These are phyloP conservation scores for Hydriomena furcata DNA, from an alignment of 2,888 invertebrate genomes.

Conservation along the genomic window DNA sequence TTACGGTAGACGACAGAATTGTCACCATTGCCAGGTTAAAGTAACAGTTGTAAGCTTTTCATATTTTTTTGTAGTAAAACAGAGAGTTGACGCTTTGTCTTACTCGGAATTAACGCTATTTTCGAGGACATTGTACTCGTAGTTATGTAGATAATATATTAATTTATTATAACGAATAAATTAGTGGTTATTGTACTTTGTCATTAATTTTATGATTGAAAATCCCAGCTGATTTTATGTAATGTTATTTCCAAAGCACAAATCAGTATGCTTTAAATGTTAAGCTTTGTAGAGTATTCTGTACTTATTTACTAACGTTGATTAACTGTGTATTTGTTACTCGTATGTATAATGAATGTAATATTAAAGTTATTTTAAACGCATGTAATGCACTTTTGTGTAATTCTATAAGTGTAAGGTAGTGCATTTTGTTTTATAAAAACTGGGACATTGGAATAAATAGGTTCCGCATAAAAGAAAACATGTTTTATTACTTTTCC, in stretches of 20 bases:
- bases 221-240: slow-evolving; percentile 42
- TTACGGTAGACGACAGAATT: too few species aligned
- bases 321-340: slow-evolving; percentile 44
- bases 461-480: slow-evolving; percentile 49
- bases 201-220: slow-evolving; percentile 17
- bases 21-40: too few species aligned
- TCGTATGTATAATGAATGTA: slow-evolving; percentile 47
- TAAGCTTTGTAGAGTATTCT: slow-evolving; percentile 53
- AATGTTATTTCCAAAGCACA: slow-evolving; percentile 54
- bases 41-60: too few species aligned
- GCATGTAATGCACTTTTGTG: slow-evolving; percentile 74
- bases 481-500: slow-evolving; percentile 32
- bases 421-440: slow-evolving; percentile 69
- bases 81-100: too few species aligned
- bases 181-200: slow-evolving; percentile 21
- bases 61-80: too few species aligned
- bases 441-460: slow-evolving; percentile 64
- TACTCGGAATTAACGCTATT: too few species aligned
- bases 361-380: slow-evolving; percentile 48
- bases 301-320: slow-evolving; percentile 61
- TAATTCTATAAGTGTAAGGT: slow-evolving; percentile 60
- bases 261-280: slow-evolving; percentile 43
- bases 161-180: slow-evolving; percentile 16
- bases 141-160: slow-evolving; percentile 7
- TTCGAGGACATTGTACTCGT: too few species aligned